These are phyloP conservation scores for Eulemur rufifrons DNA, from an alignment of 2,113 vertebrate genomes.

Conservation along the genomic window DNA sequence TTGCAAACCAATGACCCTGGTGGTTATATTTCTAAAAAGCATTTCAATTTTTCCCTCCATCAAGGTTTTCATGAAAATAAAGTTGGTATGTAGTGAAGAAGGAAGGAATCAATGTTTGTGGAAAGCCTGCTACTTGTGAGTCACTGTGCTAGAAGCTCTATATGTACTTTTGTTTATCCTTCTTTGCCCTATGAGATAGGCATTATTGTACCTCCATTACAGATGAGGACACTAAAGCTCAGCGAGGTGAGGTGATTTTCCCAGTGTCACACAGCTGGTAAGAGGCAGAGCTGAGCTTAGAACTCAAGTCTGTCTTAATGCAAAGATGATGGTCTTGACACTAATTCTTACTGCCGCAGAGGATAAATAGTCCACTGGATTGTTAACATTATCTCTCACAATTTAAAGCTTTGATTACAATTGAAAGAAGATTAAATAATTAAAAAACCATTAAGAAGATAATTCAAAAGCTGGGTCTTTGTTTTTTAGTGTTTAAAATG, in stretches of 20 bases:
- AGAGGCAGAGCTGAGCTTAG: background rate
- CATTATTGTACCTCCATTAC: background rate
- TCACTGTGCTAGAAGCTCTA: background rate
- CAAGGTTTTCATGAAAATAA: background rate
- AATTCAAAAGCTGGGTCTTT: background rate
- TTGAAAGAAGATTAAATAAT: slow-evolving; percentile 39
- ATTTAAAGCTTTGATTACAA: slow-evolving; percentile 32
- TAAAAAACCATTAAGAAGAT: background rate
- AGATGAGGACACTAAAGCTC: background rate
- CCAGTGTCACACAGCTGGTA: background rate
- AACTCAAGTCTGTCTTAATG: background rate
- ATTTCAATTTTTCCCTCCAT: background rate
- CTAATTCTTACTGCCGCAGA: background rate
- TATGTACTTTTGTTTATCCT: background rate
- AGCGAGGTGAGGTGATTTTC: background rate
- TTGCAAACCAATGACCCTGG: background rate
- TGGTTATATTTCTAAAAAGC: background rate
- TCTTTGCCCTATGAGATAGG: background rate
- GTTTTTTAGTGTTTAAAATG: slow-evolving; percentile 8
- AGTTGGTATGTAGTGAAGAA: background rate
- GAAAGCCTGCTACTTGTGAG: background rate
- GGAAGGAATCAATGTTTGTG: background rate
- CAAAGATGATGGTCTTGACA: background rate
- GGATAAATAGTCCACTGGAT: background rate
- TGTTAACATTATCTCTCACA: background rate